Conservation (phyloP, 2,888 invertebrate genomes). For the Cheilosia vulpina region DNA sequence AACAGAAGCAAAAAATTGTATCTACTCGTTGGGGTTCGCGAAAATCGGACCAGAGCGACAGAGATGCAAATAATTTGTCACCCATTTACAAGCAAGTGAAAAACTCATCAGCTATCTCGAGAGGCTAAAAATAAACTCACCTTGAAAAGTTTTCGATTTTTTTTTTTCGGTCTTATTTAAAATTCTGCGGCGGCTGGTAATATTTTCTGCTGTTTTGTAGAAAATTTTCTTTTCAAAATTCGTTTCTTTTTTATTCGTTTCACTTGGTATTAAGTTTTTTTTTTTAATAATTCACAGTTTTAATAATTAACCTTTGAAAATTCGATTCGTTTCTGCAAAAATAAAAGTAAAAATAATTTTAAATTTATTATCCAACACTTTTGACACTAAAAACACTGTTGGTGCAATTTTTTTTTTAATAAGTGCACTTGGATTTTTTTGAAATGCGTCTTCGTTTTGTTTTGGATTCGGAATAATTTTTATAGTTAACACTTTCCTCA, state of each 20-base stretch:
- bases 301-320: slow-evolving; percentile 46
- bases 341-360: slow-evolving; percentile 27
- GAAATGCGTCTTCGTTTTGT: slow-evolving; percentile 52
- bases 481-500: slow-evolving; percentile 56
- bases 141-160: slow-evolving; percentile 83
- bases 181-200: slow-evolving; percentile 71
- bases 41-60: slow-evolving; percentile 54
- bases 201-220: slow-evolving; percentile 55
- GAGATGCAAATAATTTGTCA: slow-evolving; percentile 77
- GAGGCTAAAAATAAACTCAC: slow-evolving; percentile 84
- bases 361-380: slow-evolving; percentile 57
- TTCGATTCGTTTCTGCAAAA: slow-evolving; percentile 75
- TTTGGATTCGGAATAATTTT: slow-evolving; percentile 32
- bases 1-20: slow-evolving; percentile 18
- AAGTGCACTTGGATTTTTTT: slow-evolving; percentile 21
- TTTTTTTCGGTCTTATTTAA: slow-evolving; percentile 59
- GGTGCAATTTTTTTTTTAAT: not conserved
- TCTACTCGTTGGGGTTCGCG: slow-evolving; percentile 50
- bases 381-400: slow-evolving; percentile 18
- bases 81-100: slow-evolving; percentile 75
- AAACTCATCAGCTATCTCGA: slow-evolving; percentile 81
- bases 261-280: slow-evolving; percentile 49
- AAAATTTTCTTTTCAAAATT: slow-evolving; percentile 68
- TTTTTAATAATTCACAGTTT: slow-evolving; percentile 51
- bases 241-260: slow-evolving; percentile 65